Base-by-base conservation (phyloP, 2,888 invertebrate genomes). In the Polydrusus cervinus region DNA sequence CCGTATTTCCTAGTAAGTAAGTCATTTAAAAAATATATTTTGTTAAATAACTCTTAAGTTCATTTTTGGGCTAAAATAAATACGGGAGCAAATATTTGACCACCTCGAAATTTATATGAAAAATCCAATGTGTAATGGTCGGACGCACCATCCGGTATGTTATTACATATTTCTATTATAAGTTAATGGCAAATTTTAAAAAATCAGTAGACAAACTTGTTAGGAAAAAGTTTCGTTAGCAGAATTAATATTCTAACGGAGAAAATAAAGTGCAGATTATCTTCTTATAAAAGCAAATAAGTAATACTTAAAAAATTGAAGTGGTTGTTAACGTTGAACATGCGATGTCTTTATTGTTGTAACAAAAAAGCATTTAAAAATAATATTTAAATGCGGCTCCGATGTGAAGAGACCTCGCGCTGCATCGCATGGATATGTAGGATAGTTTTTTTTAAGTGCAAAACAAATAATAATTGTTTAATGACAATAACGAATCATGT, bases 251-350 rank as follows among this genome's bases (percentile, higher is more conserved):
- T 16, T 13, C 14, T 8, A 8, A 16, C 16, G 47, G 47, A 13
- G n/a, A 47, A n/a, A n/a, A n/a, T 45, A n/a, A 45, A 16, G 47
- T 16, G 16, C 14, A 47, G 47, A 47, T 47, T 47, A 47, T 16
- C 47, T 8, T 47, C 47, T 47, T 47, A 16, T 16, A 16, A 47
- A 47, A 47, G 9, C 9, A 16, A n/a, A 47, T 47, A 16, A 16
- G 47, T 47, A 5, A 1, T 47, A 3, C n/a, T n/a, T n/a, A n/a
- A 47, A 16, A 16, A 47, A 5, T 47, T 47, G 25, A 45, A 45
- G 45, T 45, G n/a, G 13, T 45, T n/a, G 13, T 1, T 13, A 45
- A n/a, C n/a, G n/a, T 45, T 6, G 3, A n/a, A 45, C n/a, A n/a
- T n/a, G n/a, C 13, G 45, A 45, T 45, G 45, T 45, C 45, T 45